Evolutionary conservation across 2,113 vertebrate genomes (phyloP), one percentile per base, ranked within the genome.

Genomic region (Gasterosteus aculeatus): DNA sequence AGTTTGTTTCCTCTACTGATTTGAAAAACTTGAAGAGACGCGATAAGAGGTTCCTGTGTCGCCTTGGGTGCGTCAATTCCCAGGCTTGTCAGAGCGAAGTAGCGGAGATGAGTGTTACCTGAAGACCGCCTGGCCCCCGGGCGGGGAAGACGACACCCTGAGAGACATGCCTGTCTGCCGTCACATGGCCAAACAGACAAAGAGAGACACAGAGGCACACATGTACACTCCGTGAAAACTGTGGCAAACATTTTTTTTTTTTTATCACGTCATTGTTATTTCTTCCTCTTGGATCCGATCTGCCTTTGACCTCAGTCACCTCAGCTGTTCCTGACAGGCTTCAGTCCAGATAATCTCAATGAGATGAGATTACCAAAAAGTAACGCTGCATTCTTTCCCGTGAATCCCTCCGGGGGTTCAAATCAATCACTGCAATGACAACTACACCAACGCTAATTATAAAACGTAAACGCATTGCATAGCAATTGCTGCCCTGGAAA

Each of bases 141-240:
- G 92, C 67, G 10, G 31, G 86, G 72, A 91, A 91, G 88, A 80
- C 4, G 88, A 92, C 84, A 91, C 89, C 81, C 69, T 83, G 89
- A 90, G 89, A 93, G 82, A 85, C 57, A 68, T 69, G 54, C 67
- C 67, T 62, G 69, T 64, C 78, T 70, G 3, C 35, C n/a, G 42
- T 81, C 70, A 46, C 73, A 73, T 54, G 60, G 72, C 58, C 51
- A 41, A 41, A 44, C 38, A 35, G 7, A 15, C 62, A 65, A 11
- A 71, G 35, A 41, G 15, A 72, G 26, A 54, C n/a, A 39, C 26
- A 49, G 29, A 65, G 56, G 9, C 35, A 66, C 22, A 56, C 41
- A 42, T 10, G 29, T 4, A 29, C 6, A 51, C 1, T 42, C 1
- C 57, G 71, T 56, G 16, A 31, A 68, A 62, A 16, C 15, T 9